These are phyloP conservation scores for Helleia helle DNA, from an alignment of 2,888 invertebrate genomes.

Conservation along the genomic window DNA sequence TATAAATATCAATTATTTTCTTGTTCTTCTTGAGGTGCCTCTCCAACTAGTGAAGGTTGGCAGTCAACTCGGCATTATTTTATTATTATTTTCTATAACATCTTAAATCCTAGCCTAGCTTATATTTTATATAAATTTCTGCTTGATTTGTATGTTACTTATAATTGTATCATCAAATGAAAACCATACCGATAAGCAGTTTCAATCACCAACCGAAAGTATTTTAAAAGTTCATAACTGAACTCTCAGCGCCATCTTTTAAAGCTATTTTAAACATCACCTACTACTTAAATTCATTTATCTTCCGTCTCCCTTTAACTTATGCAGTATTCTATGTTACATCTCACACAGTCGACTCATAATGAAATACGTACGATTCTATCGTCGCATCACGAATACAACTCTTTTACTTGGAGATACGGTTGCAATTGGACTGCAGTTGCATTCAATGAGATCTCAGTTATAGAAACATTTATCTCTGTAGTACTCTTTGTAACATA, in stretches of 20 bases:
- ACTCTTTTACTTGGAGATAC: constrained; percentile 43
- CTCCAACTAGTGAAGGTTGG: no score
- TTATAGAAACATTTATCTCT: constrained; percentile 42
- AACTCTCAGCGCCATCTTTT: constrained; percentile 52
- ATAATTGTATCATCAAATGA: no score
- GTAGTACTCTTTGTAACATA: constrained; percentile 56
- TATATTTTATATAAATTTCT: no score
- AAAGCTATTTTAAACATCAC: constrained; percentile 22
- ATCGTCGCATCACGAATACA: constrained; percentile 41
- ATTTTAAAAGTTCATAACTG: no score
- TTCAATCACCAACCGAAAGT: no score
- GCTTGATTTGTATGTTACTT: no score
- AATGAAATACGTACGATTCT: constrained; percentile 36
- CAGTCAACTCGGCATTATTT: no score
- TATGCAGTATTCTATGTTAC: constrained; percentile 30
- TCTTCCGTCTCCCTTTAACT: constrained; percentile 39
- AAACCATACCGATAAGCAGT: no score
- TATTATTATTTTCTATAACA: no score
- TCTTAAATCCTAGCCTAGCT: no score
- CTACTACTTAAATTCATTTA: constrained; percentile 44
- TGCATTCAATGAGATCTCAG: constrained; percentile 34
- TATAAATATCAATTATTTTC: no score
- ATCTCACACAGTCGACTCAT: constrained; percentile 37
- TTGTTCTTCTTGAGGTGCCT: no score
- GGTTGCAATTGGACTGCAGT: constrained; percentile 64